Base-by-base conservation (phyloP, 2,113 vertebrate genomes). In the Eira barbara region DNA sequence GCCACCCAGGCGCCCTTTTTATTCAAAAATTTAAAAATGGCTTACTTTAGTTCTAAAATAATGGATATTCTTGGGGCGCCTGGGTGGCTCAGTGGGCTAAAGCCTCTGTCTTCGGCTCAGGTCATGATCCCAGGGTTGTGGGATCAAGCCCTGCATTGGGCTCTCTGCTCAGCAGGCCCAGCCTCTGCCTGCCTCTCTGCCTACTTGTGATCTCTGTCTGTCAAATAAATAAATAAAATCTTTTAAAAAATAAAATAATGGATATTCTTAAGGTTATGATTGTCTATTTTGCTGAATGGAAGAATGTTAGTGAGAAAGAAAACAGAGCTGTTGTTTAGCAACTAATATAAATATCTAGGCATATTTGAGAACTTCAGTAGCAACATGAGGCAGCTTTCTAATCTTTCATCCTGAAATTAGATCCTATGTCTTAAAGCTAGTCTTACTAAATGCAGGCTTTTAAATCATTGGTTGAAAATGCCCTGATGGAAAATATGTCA, bases 381-480 rank as follows among this genome's bases (percentile, higher is more conserved):
- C 47, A 89, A 95, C 63, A 76, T 81, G 73, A 95, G 34, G 73
- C 42, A 74, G 21, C 80, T 91, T 93, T 76, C 73, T 93, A 71
- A 80, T 39, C 39, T 88, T 91, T 91, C 78, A 67, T 91, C n/a
- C 88, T 94, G 81, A 91, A 83, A 97, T 83, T 87, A 91, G 67
- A 83, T 91, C 67, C 34, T 36, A 21, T 83, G 15, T 96, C 87
- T 91, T 88, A 59, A 94, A 71, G 74, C 34, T 87, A 42, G 42
- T 14, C 27, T 91, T 42, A 90, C 81, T 61, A 71, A 94, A 87
- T 36, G 34, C 17, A 74, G 57, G 17, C 27, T 89, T 91, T 74
- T 95, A 47, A 76, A 47, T 47, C 79, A 93, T 45, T 63, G 81
- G 45, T 87, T 93, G 89, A 86, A 97, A 95, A 91, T 91, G 65